Conservation (phyloP, 2,888 invertebrate genomes). For the Thymelicus sylvestris region DNA sequence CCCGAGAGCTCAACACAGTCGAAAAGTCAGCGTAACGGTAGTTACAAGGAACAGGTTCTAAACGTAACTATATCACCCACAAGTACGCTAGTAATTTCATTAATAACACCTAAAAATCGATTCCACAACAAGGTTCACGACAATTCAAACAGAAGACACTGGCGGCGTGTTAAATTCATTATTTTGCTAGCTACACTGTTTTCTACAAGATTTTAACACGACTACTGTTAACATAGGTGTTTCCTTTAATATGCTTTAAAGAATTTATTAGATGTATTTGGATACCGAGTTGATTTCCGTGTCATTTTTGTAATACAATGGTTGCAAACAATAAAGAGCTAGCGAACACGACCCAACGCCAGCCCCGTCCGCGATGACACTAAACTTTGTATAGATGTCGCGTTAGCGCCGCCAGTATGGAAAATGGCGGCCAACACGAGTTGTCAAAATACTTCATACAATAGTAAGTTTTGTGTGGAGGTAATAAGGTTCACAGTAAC, state of each 20-base stretch:
- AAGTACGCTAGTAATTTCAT: constrained; percentile 81
- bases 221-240: constrained; percentile 48
- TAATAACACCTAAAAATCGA: constrained; percentile 85
- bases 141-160: constrained; percentile 78
- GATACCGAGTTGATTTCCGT: constrained; percentile 59
- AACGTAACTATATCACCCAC: constrained; percentile 70
- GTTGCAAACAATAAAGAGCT: constrained; percentile 70
- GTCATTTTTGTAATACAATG: constrained; percentile 75
- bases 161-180: constrained; percentile 77
- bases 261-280: constrained; percentile 51
- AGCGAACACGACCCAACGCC: constrained; percentile 58
- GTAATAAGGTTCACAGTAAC: constrained; percentile 42
- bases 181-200: constrained; percentile 67
- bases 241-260: constrained; percentile 48
- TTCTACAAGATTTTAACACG: constrained; percentile 45
- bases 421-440: constrained; percentile 75
- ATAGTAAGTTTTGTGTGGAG: constrained; percentile 45
- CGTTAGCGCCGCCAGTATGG: constrained; percentile 72
- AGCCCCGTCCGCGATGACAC: constrained; percentile 76
- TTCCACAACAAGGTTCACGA: constrained; percentile 78
- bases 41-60: constrained; percentile 60
- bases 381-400: constrained; percentile 79
- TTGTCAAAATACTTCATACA: constrained; percentile 61
- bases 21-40: constrained; percentile 53
- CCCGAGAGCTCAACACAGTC: constrained; percentile 51